Conservation (phyloP, 2,113 vertebrate genomes). For the Mastomys natalensis region DNA sequence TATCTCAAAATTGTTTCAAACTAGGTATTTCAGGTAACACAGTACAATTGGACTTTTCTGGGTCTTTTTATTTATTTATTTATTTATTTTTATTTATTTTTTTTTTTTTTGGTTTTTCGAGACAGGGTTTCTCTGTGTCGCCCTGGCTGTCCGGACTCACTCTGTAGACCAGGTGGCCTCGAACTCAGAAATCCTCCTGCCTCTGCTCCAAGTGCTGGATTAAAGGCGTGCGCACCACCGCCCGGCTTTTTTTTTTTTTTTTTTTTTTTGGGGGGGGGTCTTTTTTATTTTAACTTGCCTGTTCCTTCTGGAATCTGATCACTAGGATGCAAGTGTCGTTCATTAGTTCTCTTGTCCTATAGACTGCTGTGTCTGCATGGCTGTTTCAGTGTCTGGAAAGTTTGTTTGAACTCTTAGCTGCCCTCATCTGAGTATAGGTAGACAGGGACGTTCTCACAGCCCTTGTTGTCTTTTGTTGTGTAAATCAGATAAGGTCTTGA, state of each 20-base stretch:
- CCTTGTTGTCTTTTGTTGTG: neutral
- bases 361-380: neutral
- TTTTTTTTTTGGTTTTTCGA: too few relatives aligned
- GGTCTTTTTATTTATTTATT: neutral
- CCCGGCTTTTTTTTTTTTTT: too few relatives aligned
- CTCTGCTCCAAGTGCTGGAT: too few relatives aligned
- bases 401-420: neutral
- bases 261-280: too few relatives aligned
- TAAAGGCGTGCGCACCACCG: too few relatives aligned
- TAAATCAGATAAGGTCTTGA: neutral
- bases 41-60: neutral
- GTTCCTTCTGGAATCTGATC: neutral
- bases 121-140: too few relatives aligned
- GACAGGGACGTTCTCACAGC: neutral
- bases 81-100: too few relatives aligned
- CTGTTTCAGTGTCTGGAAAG: conserved; percentile 12
- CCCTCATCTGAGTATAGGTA: neutral
- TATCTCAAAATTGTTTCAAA: neutral
- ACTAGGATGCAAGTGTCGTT: neutral
- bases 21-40: neutral
- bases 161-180: too few relatives aligned
- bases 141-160: too few relatives aligned
- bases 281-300: neutral
- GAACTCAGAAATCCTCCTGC: too few relatives aligned
- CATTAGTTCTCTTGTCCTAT: neutral